Conservation (phyloP, 2,888 invertebrate species). For the Cryptus viduatorius region DNA sequence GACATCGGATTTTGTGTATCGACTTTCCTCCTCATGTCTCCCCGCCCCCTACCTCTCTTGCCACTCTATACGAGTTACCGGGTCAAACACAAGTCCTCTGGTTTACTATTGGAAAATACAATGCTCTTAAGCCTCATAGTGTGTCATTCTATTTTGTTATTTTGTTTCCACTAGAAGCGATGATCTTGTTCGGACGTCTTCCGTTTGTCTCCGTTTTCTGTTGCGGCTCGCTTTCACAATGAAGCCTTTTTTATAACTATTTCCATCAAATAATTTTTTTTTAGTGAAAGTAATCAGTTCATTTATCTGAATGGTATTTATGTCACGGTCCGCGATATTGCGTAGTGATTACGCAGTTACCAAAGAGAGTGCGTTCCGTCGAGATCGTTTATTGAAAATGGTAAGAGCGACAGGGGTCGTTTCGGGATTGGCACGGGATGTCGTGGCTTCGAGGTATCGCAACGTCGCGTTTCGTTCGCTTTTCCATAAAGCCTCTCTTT, state of each 20-base stretch:
- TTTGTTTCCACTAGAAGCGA: neutral
- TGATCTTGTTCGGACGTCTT: neutral
- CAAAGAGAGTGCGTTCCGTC: neutral
- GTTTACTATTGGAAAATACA: constrained; percentile 28
- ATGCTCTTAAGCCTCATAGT: constrained; percentile 8
- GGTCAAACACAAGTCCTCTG: constrained; percentile 25
- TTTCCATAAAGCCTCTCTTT: constrained; percentile 52
- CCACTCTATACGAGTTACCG: constrained; percentile 4
- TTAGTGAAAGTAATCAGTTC: neutral
- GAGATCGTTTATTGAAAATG: constrained; percentile 37
- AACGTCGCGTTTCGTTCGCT: constrained; percentile 57
- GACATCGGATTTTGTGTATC: constrained; percentile 46
- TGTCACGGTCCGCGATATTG: constrained; percentile 13
- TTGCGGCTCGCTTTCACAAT: no score
- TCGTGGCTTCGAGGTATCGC: constrained; percentile 19
- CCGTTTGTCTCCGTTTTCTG: neutral
- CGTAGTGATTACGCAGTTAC: neutral
- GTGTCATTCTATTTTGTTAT: constrained; percentile 9
- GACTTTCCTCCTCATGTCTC: constrained; percentile 19
- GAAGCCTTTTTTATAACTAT: no score
- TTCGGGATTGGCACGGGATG: constrained; percentile 19
- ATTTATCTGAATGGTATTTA: constrained; percentile 29
- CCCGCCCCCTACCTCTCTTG: neutral
- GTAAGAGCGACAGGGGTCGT: constrained; percentile 26
- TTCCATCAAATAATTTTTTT: neutral